phyloP scores from a whole-genome alignment of 2,113 vertebrate species.

The Mobula birostris region DNA sequence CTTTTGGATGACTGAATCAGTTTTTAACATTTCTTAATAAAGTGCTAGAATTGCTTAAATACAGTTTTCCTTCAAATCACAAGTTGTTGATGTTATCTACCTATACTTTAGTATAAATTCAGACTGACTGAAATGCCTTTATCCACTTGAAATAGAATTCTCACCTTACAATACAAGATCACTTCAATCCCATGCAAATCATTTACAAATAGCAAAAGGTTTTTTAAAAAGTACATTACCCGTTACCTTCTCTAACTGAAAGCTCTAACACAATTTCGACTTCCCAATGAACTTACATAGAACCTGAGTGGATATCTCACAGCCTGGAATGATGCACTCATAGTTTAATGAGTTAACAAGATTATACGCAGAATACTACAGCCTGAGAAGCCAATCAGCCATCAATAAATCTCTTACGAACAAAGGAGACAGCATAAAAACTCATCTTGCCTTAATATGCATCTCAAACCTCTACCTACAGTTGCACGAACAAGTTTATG shows the following conservation, averaged over 20 bases:
- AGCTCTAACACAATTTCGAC: background rate
- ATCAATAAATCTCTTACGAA: background rate
- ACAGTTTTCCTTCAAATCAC: background rate
- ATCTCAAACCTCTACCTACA: background rate
- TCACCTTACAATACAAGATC: background rate
- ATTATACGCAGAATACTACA: constrained; percentile 16
- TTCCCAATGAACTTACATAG: background rate
- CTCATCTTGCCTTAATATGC: background rate
- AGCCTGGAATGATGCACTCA: background rate
- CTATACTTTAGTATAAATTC: background rate
- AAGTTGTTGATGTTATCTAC: background rate
- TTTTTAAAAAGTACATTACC: background rate
- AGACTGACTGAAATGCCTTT: background rate
- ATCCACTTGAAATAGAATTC: background rate
- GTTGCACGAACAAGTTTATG: no score
- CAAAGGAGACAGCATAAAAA: background rate
- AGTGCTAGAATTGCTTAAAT: background rate
- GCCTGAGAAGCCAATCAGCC: background rate
- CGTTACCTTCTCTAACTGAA: background rate
- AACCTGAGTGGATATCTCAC: background rate
- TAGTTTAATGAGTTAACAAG: constrained; percentile 29
- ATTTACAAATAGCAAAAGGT: background rate
- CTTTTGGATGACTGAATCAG: background rate
- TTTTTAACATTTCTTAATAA: no score
- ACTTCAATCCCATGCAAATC: background rate